These are phyloP conservation scores for Cydia pomonella DNA, from an alignment of 1,140 invertebrate species.

Conservation along the genomic window DNA sequence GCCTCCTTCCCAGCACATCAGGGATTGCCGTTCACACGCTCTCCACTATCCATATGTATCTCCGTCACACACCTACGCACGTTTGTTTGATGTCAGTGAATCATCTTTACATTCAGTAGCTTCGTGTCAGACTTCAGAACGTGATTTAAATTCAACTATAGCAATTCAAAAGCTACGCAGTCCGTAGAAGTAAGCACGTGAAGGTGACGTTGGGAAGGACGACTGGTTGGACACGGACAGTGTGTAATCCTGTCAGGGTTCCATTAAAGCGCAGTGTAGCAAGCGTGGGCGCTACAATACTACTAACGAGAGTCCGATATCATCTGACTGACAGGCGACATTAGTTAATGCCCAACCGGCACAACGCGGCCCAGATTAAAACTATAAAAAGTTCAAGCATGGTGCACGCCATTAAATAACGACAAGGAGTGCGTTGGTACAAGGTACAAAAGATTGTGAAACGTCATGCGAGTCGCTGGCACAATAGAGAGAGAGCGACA, in stretches of 20 bases:
- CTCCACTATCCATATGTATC: slow-evolving; percentile 42
- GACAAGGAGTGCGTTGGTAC: slow-evolving; percentile 52
- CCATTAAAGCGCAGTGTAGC: slow-evolving; percentile 49
- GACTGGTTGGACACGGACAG: slow-evolving; percentile 49
- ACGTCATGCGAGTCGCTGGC: slow-evolving; percentile 54
- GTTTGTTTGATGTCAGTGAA: slow-evolving; percentile 39
- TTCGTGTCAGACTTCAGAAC: slow-evolving; percentile 18
- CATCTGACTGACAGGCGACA: slow-evolving; percentile 55
- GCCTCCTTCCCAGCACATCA: slow-evolving; percentile 37
- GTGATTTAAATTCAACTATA: neutral
- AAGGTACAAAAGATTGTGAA: slow-evolving; percentile 69
- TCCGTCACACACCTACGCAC: slow-evolving; percentile 48
- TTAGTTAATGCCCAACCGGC: slow-evolving; percentile 53
- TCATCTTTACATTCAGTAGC: slow-evolving; percentile 34
- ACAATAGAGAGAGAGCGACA: slow-evolving; percentile 70
- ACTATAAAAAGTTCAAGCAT: slow-evolving; percentile 50
- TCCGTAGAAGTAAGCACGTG: slow-evolving; percentile 49
- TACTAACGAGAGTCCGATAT: slow-evolving; percentile 64
- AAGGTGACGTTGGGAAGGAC: slow-evolving; percentile 47
- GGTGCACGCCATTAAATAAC: slow-evolving; percentile 51
- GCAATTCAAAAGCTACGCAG: slow-evolving; percentile 31
- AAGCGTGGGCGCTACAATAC: slow-evolving; percentile 64
- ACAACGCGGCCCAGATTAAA: slow-evolving; percentile 48
- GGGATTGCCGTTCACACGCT: slow-evolving; percentile 54
- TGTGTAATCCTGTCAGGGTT: slow-evolving; percentile 60